Base-by-base conservation (phyloP, 2,888 invertebrate species). In the Pachymerium ferrugineum region DNA sequence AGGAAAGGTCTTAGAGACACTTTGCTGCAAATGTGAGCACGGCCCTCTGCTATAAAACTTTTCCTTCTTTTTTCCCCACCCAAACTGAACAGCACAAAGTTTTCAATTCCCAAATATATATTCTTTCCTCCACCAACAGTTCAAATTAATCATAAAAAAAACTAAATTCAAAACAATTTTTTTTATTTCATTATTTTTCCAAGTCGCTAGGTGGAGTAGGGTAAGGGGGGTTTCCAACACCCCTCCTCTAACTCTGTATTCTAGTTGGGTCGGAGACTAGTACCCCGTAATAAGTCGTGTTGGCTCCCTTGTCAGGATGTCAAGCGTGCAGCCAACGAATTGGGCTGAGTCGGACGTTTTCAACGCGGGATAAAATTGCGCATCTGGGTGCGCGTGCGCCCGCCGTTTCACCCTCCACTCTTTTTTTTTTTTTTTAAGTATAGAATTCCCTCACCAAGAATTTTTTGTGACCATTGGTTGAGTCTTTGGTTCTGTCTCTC, bases 1-100 rank as follows among this genome's bases (percentile, higher is more conserved):
- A 54, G 54, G 54, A 54, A 54, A 54, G 54, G 54, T 54, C 54
- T 54, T 54, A 25, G 54, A 54, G 54, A 54, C 54, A 54, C 54
- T 54, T 54, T 54, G 54, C 54, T 54, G 54, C 54, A 54, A 54
- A 54, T 54, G 54, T 28, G 54, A 54, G 54, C 25, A 54, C 54
- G 54, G 25, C 54, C 54, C 22, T 54, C 12, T 25, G 54, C 25
- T 28, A 28, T 54, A 54, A 54, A 54, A 54, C 54, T 54, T 22
- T 54, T 47, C 47, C 47, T 22, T 19, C 25, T 54, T 8, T 14
- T 54, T 54, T 8, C 25, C 25, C 8, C 25, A 38, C n/a, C n/a
- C n/a, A n/a, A n/a, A n/a, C n/a, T n/a, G n/a, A n/a, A n/a, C n/a
- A n/a, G n/a, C n/a, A n/a, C n/a, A n/a, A n/a, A n/a, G n/a, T n/a